Evolutionary conservation across 2,888 invertebrate species (phyloP).

Genomic region (Marronus borbonicus): DNA sequence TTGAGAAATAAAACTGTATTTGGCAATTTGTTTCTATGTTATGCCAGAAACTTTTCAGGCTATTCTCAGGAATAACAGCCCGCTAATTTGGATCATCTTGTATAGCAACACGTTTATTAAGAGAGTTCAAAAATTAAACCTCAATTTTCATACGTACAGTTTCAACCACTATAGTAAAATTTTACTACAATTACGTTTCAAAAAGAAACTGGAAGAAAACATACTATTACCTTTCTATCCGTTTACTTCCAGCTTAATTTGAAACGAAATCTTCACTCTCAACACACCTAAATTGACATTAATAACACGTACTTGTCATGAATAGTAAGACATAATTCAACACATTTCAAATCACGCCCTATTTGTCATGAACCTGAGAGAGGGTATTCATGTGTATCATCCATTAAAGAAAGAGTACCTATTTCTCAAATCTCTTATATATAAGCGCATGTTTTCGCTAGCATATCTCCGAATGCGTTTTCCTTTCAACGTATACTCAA

Average conservation of each 20-base stretch:
- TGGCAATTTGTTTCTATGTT: no score
- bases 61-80: no score
- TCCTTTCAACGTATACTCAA: slow-evolving; percentile 23
- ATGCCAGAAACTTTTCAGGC: no score
- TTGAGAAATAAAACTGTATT: no score
- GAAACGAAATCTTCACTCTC: background rate
- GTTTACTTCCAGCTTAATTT: background rate
- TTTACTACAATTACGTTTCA: no score
- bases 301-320: background rate
- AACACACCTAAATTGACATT: background rate
- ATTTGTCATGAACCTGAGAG: slow-evolving; percentile 6
- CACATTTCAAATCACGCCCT: slow-evolving; percentile 7
- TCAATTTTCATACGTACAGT: no score
- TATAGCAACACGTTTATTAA: no score
- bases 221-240: no score
- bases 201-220: no score
- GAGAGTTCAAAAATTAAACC: no score
- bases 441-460: slow-evolving; percentile 20
- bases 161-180: no score
- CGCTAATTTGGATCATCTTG: no score
- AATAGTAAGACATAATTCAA: slow-evolving; percentile 19
- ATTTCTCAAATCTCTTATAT: slow-evolving; percentile 24
- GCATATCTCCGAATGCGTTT: slow-evolving; percentile 18
- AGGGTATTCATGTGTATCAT: slow-evolving; percentile 25
- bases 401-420: slow-evolving; percentile 14